These are phyloP conservation scores for Lucilia sericata DNA, from an alignment of 1,140 invertebrate genomes.

Conservation along the genomic window DNA sequence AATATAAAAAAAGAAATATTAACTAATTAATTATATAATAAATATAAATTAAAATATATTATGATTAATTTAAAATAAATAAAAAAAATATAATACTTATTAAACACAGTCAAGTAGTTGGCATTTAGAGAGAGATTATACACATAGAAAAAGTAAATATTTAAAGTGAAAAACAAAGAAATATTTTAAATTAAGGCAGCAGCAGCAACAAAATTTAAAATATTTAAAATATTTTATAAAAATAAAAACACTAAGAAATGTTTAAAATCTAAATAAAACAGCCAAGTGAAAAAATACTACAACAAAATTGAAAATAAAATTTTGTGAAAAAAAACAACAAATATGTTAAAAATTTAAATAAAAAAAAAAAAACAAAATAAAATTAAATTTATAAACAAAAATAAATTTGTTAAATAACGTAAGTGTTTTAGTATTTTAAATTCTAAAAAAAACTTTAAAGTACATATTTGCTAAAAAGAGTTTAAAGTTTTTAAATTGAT, in stretches of 20 bases:
- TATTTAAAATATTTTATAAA: too few relatives aligned
- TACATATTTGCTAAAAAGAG: background rate
- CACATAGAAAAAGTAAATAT: background rate
- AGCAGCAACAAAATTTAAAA: background rate
- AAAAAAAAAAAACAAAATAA: background rate
- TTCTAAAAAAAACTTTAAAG: too few relatives aligned
- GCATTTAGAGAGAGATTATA: too few relatives aligned
- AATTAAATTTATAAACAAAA: background rate
- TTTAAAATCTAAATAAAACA: too few relatives aligned
- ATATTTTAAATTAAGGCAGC: background rate
- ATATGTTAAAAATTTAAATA: background rate
- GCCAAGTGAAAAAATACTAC: background rate
- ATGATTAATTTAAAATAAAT: background rate
- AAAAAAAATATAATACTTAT: background rate
- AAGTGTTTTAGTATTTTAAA: background rate
- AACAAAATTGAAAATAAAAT: background rate
- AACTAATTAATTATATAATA: background rate
- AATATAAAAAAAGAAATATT: background rate
- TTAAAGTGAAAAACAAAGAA: background rate
- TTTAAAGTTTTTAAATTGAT: too few relatives aligned
- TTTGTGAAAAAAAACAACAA: background rate
- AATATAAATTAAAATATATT: background rate
- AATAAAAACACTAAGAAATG: too few relatives aligned
- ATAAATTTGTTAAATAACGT: conserved; percentile 17
- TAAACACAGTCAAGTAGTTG: too few relatives aligned